These are phyloP conservation scores for Apis cerana DNA, from an alignment of 1,140 invertebrate species.

Conservation along the genomic window DNA sequence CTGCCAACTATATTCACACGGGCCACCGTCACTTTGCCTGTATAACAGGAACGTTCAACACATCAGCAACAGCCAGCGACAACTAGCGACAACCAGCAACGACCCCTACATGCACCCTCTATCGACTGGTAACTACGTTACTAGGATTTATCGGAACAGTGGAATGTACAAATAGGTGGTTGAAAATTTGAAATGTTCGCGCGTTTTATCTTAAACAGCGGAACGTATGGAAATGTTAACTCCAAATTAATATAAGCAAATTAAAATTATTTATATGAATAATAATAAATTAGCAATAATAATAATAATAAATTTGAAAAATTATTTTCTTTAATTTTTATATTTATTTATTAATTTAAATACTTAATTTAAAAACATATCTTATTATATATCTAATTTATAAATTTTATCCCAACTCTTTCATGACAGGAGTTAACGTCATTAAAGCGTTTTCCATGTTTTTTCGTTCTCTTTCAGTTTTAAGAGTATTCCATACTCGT, in stretches of 20 bases:
- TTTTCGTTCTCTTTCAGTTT: conserved; percentile 77
- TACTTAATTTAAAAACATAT: neutral
- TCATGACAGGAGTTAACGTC: conserved; percentile 74
- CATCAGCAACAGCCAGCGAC: conserved; percentile 54
- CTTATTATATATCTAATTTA: no score
- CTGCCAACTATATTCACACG: conserved; percentile 38
- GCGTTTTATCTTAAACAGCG: neutral
- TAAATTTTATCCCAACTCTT: conserved; percentile 54
- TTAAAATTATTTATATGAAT: neutral
- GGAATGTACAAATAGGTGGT: neutral
- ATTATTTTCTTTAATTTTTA: neutral
- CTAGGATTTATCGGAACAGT: neutral
- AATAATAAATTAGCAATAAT: neutral
- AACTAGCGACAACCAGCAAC: conserved; percentile 46
- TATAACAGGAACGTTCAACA: conserved; percentile 5
- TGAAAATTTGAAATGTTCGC: conserved; percentile 31
- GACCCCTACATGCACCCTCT: conserved; percentile 46
- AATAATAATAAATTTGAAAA: neutral
- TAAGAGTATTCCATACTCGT: conserved; percentile 81
- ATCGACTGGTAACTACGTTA: conserved; percentile 14
- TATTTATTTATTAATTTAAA: neutral
- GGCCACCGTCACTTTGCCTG: conserved; percentile 12
- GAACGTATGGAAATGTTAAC: neutral
- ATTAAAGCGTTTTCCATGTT: conserved; percentile 75
- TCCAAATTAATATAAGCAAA: neutral